Evolutionary conservation across 2,888 invertebrate species (phyloP).

Genomic region (Nephrotoma appendiculata): DNA sequence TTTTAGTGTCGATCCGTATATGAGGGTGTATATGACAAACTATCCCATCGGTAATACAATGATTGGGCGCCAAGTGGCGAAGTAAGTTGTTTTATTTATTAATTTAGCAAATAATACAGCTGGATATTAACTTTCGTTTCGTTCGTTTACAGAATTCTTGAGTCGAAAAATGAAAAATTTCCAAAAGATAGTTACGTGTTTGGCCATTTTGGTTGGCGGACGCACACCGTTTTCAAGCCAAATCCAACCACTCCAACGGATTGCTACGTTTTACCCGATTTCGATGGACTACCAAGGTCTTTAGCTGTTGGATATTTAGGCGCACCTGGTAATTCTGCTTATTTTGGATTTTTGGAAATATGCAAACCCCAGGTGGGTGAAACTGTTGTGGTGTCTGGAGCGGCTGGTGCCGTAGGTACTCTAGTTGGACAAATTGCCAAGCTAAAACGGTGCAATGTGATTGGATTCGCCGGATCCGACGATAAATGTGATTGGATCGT

Average conservation of each 20-base stretch:
- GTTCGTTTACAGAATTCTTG: constrained; percentile 48
- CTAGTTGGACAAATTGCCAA: too few species aligned
- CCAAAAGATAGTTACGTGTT: constrained; percentile 48
- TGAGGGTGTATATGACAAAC: constrained; percentile 41
- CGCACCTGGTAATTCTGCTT: constrained; percentile 58
- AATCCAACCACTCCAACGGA: constrained; percentile 17
- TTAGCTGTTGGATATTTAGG: constrained; percentile 49
- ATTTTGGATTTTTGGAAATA: constrained; percentile 57
- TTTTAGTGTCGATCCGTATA: constrained; percentile 58
- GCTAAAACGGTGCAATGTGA: too few species aligned
- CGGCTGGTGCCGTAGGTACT: too few species aligned
- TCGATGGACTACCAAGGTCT: constrained; percentile 43
- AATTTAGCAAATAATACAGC: too few species aligned
- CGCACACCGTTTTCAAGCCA: constrained; percentile 31
- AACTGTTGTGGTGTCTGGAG: too few species aligned
- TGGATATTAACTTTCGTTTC: too few species aligned
- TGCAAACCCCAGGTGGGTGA: constrained; percentile 55
- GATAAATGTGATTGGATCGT: too few species aligned
- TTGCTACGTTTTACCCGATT: constrained; percentile 34
- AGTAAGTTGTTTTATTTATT: constrained; percentile 30
- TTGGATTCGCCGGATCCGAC: too few species aligned
- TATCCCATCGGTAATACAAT: constrained; percentile 46
- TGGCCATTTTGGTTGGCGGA: constrained; percentile 53
- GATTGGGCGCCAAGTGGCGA: constrained; percentile 55
- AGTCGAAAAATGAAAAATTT: constrained; percentile 47